Evolutionary conservation across 2,797 vertebrate species (phyloP), one percentile per base, ranked within the genome.

Genomic region (Argya squamiceps): DNA sequence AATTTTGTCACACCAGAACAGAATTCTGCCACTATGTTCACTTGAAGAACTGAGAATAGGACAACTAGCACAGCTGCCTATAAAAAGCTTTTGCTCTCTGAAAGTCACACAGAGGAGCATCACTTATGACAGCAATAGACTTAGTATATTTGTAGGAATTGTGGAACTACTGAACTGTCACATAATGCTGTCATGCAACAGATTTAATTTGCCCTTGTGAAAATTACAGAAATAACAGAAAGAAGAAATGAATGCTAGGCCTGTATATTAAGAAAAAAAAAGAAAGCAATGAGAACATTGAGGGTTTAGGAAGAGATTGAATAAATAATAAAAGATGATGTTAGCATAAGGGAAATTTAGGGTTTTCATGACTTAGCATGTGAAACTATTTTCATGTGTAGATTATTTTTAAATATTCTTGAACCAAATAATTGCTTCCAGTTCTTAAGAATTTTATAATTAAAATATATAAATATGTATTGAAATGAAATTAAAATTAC

Each of bases 31-130:
- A 71, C 59, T 83, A 11, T 39, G 23, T 63, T 91, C 32, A 37
- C 47, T 69, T 89, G 73, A 96, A 88, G 46, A 81, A 47, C 69
- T 92, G 55, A 93, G 83, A 92, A 84, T 65, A 47, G 92, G 79
- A 96, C 80, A 96, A 64, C 64, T 73, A 92, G 70, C 53, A 89
- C 78, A 95, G 89, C 60, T 94, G 80, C 76, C 76, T 96, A 85
- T 76, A 87, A 96, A 95, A 94, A 91, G 41, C 49, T 93, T 92
- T 87, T 87, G 39, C 74, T 77, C 32, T 93, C 77, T 87, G 65
- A 96, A 96, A 93, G 94, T 96, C 92, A 96, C 81, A 92, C 64
- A 84, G 88, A 89, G 92, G 59, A 96, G 76, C 37, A 93, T 95
- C 91, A 90, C 44, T 96, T 95, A 80, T 84, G 92, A 97, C 92